Evolutionary conservation across 2,113 vertebrate species (phyloP).

Genomic region (Dicrurus megarhynchus): DNA sequence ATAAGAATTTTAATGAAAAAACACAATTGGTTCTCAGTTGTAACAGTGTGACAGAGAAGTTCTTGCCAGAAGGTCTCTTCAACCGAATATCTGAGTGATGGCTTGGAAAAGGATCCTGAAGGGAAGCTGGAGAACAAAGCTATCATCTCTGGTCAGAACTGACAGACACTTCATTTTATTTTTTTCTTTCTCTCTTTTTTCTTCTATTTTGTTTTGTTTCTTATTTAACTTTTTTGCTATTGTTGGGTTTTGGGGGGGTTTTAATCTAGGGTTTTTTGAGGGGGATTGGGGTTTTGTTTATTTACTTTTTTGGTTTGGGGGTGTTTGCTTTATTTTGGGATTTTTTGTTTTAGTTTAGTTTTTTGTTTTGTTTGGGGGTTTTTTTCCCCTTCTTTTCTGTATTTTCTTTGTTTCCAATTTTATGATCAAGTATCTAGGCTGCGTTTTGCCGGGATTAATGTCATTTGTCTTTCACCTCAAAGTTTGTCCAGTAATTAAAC

Average conservation of each 20-base stretch:
- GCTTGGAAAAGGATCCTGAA: not conserved
- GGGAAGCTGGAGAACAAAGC: not conserved
- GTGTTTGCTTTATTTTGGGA: not conserved
- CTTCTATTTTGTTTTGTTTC: not conserved
- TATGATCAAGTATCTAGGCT: not conserved
- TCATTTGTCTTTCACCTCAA: not conserved
- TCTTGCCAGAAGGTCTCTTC: not conserved
- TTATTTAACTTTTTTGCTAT: not conserved
- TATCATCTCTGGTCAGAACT: not conserved
- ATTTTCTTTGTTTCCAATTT: not conserved
- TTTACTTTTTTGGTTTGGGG: not conserved
- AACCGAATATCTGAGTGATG: not conserved
- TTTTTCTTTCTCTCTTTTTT: not conserved
- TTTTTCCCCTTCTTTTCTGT: not conserved
- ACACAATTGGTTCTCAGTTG: not conserved
- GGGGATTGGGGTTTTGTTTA: rapidly evolving
- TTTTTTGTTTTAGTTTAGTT: not conserved
- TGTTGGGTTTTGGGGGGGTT: rapidly evolving
- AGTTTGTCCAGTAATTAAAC: not conserved
- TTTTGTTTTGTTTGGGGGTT: not conserved
- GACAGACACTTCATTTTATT: not conserved
- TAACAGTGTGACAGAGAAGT: not conserved
- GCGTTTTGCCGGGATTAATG: not conserved
- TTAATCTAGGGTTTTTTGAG: not conserved
- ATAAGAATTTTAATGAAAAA: conserved; percentile 19